phyloP scores from a whole-genome alignment of 2,113 vertebrate genomes.

The Narcine bancroftii region DNA sequence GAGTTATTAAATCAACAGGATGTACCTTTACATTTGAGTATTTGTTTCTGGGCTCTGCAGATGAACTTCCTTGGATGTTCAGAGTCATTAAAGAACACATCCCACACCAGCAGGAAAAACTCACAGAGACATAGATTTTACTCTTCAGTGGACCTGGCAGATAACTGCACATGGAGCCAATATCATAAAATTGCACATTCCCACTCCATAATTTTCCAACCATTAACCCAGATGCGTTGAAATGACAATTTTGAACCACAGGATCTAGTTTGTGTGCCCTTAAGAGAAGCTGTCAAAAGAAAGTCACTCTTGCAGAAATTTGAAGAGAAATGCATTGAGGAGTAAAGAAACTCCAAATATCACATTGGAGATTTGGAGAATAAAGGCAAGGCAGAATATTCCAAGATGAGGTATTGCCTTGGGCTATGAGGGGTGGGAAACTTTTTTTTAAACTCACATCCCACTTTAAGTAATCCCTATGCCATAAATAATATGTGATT shows the following conservation, averaged over 20 bases:
- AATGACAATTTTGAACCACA: not conserved
- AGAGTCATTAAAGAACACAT: no score
- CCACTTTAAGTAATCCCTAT: no score
- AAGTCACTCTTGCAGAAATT: not conserved
- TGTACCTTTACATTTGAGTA: no score
- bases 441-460: no score
- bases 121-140: not conserved
- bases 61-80: no score
- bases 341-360: not conserved
- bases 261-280: not conserved
- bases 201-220: conserved; percentile 10
- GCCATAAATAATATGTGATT: no score
- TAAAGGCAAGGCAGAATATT: no score
- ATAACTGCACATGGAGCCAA: not conserved
- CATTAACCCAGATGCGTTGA: not conserved
- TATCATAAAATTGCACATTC: conserved; percentile 19
- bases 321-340: not conserved
- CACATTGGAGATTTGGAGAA: not conserved
- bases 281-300: not conserved
- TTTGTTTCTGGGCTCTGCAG: no score
- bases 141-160: not conserved
- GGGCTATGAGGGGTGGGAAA: no score
- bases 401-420: no score
- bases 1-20: no score
- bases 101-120: not conserved